Evolutionary conservation across 2,888 invertebrate genomes (phyloP), one percentile per base, ranked within the genome.

Genomic region (Myopa tessellatipennis): DNA sequence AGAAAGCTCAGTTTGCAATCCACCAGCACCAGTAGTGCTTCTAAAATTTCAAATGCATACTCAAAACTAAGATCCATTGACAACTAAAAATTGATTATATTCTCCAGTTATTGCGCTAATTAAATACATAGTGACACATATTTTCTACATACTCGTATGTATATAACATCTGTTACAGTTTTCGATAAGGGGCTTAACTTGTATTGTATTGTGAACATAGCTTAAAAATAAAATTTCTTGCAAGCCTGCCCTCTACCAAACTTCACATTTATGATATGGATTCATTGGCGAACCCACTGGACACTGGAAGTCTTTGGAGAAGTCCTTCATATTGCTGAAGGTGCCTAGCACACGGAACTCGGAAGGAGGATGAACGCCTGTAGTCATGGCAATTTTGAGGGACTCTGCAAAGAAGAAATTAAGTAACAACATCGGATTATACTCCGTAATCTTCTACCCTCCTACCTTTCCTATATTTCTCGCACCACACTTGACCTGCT

Each of bases 251-350:
- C 55, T 55, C 82, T 94, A 97, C 96, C 96, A 97, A 82, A 97
- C 95, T 90, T 94, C 95, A 90, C 98, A 98, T 88, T 98, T 98
- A 67, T 94, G 91, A 55, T 90, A 90, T 4, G 98, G 98, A 90
- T 98, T 98, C 98, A 98, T 98, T 16, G 93, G 93, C 0, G 96
- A 93, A 38, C 95, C 96, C n/a, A 91, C 88, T 0, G 95, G 95
- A 89, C 98, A 98, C 80, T 93, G 91, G 90, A 94, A 98, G 84
- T 97, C 98, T 79, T 91, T 90, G 16, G 98, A 93, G 89, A 97
- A 98, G 87, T 98, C 98, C 85, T 93, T 91, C 87, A 96, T 97
- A 90, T 99, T 99, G 78, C 97, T 95, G 74, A 99, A 90, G 0
- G 98, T 96, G 0, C 98, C 98, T 80, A 96, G 90, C 45, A 98